A percentile compares a stretch with the other conserved stretches of the same genome.
Evolutionary conservation across 2,888 invertebrate species (phyloP).

Genomic region (Amphipoea lucens): DNA sequence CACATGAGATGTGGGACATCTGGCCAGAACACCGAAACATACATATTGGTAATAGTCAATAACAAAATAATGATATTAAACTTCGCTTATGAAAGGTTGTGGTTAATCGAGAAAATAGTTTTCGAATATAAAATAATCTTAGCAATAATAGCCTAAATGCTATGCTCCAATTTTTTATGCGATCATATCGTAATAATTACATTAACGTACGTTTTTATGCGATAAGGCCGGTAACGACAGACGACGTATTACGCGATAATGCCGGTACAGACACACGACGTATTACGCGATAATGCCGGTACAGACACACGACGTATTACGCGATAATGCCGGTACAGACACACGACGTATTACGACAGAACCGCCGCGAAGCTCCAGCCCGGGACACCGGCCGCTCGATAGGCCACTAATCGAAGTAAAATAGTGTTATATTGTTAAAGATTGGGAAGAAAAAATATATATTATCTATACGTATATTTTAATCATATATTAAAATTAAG

Average conservation of each 20-base stretch:
- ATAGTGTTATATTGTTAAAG: slow-evolving; percentile 90
- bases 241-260: slow-evolving; percentile 58
- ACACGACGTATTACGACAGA: slow-evolving; percentile 12
- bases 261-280: slow-evolving; percentile 59
- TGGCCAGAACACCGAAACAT: slow-evolving; percentile 78
- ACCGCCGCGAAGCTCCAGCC: slow-evolving; percentile 37
- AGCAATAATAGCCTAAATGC: slow-evolving; percentile 90
- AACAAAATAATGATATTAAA: slow-evolving; percentile 88
- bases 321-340: slow-evolving; percentile 68
- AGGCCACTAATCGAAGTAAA: slow-evolving; percentile 85
- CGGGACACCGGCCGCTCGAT: slow-evolving; percentile 63
- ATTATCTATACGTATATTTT: slow-evolving; percentile 90
- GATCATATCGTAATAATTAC: slow-evolving; percentile 86
- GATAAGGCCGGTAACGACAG: slow-evolving; percentile 67
- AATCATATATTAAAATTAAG: slow-evolving; percentile 90
- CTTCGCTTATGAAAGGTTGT: slow-evolving; percentile 91
- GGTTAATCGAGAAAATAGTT: slow-evolving; percentile 89
- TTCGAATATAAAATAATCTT: slow-evolving; percentile 88
- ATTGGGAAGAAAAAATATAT: slow-evolving; percentile 85
- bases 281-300: slow-evolving; percentile 65
- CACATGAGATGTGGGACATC: slow-evolving; percentile 82
- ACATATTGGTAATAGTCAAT: slow-evolving; percentile 89
- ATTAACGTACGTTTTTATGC: slow-evolving; percentile 70
- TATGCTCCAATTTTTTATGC: slow-evolving; percentile 87
- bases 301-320: slow-evolving; percentile 38